These are phyloP conservation scores for Sarcophaga subvicina DNA, from an alignment of 2,888 invertebrate species.

Conservation along the genomic window DNA sequence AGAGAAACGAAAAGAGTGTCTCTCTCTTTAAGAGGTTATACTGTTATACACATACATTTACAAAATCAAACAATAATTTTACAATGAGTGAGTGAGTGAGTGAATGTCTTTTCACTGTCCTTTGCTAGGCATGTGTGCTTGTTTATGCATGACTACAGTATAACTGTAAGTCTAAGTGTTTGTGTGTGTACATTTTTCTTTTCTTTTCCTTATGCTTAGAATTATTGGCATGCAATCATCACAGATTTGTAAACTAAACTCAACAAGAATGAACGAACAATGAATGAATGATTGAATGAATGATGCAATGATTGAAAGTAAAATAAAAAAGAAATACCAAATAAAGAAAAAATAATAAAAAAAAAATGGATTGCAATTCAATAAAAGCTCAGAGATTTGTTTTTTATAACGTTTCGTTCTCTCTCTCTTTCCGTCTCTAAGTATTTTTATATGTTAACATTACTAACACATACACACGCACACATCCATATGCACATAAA, in stretches of 20 bases:
- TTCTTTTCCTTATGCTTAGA: not conserved
- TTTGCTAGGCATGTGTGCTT: not conserved
- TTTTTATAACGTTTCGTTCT: not conserved
- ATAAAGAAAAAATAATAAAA: too few relatives aligned
- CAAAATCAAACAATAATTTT: too few relatives aligned
- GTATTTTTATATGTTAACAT: constrained; percentile 28
- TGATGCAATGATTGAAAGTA: constrained; percentile 51
- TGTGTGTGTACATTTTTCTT: not conserved
- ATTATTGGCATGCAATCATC: constrained; percentile 45
- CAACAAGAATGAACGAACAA: constrained; percentile 6
- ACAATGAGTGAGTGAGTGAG: not conserved
- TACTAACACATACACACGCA: too few relatives aligned
- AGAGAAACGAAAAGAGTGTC: too few relatives aligned
- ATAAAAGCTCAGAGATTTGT: constrained; percentile 59
- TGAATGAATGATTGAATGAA: constrained; percentile 55
- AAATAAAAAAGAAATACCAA: too few relatives aligned
- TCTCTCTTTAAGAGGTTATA: too few relatives aligned
- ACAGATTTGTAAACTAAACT: not conserved
- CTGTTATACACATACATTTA: too few relatives aligned
- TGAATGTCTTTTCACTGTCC: constrained; percentile 19
- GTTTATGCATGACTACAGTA: not conserved
- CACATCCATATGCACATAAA: too few relatives aligned
- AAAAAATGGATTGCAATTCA: constrained; percentile 59
- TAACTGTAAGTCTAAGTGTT: not conserved
- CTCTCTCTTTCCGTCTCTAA: not conserved